Conservation (phyloP, 2,113 vertebrate genomes). For the Manacus vitellinus region DNA sequence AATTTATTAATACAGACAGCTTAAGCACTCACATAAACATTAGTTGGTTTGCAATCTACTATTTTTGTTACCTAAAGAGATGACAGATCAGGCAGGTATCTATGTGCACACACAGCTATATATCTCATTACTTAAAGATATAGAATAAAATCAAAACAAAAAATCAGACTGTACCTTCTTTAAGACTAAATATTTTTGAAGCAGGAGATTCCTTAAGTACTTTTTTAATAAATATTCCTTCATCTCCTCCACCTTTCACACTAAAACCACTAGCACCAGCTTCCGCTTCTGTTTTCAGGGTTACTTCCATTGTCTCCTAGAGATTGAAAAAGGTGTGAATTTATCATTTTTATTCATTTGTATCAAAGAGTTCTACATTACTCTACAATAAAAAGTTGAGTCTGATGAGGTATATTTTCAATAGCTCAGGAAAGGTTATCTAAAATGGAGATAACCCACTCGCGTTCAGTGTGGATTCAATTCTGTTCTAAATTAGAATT, state of each 20-base stretch:
- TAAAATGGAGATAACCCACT: neutral
- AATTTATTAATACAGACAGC: neutral
- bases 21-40: neutral
- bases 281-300: constrained; percentile 85
- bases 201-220: constrained; percentile 89
- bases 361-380: neutral
- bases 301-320: constrained; percentile 77
- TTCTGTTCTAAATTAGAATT: neutral
- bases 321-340: neutral
- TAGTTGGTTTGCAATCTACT: neutral
- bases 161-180: constrained; percentile 82
- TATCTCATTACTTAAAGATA: neutral
- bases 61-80: neutral
- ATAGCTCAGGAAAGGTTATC: neutral
- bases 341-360: neutral
- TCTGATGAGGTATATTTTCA: neutral
- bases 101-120: neutral
- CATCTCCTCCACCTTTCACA: constrained; percentile 86
- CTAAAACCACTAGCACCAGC: constrained; percentile 87
- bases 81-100: neutral
- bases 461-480: neutral
- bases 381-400: neutral
- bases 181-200: constrained; percentile 84
- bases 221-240: constrained; percentile 90
- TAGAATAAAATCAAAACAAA: neutral